phyloP scores from a whole-genome alignment of 2,888 invertebrate species.

The Watsonalla binaria region DNA sequence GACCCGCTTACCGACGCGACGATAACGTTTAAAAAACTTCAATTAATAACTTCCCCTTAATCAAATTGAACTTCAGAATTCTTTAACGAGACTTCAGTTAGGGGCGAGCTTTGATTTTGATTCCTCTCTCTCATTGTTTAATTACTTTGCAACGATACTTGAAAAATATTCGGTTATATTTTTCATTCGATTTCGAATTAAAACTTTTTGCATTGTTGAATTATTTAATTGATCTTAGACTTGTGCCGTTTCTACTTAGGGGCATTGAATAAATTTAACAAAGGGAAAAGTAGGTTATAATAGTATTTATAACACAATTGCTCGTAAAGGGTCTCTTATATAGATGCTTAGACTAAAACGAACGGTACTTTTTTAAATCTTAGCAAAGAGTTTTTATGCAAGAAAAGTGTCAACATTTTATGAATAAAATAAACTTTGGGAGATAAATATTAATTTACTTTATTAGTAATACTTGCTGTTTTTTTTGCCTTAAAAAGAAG shows the following conservation, averaged over 20 bases:
- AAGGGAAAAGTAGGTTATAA: not conserved
- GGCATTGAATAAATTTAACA: not conserved
- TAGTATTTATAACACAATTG: no score
- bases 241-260: not conserved
- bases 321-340: no score
- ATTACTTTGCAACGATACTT: slow-evolving; percentile 46
- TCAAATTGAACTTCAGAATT: slow-evolving; percentile 48
- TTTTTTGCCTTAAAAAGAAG: no score
- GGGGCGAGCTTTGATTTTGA: slow-evolving; percentile 31
- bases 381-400: no score
- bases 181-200: slow-evolving; percentile 14
- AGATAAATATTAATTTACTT: no score
- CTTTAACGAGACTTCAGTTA: slow-evolving; percentile 23
- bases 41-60: slow-evolving; percentile 55
- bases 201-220: slow-evolving; percentile 16
- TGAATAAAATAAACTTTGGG: no score
- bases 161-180: slow-evolving; percentile 19
- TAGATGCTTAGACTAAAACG: no score
- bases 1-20: slow-evolving; percentile 39
- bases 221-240: slow-evolving; percentile 14
- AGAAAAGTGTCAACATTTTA: no score
- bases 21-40: slow-evolving; percentile 44
- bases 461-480: no score
- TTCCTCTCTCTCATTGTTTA: slow-evolving; percentile 40
- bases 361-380: no score